phyloP scores from a whole-genome alignment of 2,797 vertebrate species.

The Caiman crocodilus region DNA sequence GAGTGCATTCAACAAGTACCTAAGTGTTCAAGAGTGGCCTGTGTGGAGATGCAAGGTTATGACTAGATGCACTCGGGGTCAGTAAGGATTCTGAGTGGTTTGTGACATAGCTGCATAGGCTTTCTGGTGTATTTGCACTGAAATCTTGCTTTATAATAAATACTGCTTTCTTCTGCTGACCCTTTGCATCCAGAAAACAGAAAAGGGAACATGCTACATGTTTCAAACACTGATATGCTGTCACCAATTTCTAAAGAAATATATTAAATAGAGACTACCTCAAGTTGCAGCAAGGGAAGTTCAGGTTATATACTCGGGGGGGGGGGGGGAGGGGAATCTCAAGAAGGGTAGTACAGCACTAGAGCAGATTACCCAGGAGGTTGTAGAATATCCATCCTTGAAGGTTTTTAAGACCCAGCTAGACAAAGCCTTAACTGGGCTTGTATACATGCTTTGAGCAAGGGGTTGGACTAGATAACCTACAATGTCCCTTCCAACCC shows the following conservation, averaged over 20 bases:
- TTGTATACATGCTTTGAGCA: too few species aligned
- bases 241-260: too few species aligned
- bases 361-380: not conserved
- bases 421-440: not conserved
- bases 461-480: too few species aligned
- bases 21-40: slow-evolving; percentile 34
- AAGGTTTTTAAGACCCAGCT: slow-evolving; percentile 3
- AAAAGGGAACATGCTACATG: not conserved
- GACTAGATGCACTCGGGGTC: not conserved
- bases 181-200: not conserved
- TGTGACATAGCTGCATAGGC: not conserved
- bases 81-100: not conserved
- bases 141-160: slow-evolving; percentile 19
- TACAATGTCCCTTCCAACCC: too few species aligned
- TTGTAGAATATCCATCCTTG: not conserved
- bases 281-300: not conserved
- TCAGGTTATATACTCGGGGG: not conserved
- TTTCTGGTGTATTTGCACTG: not conserved
- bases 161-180: not conserved
- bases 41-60: not conserved
- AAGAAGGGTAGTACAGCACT: too few species aligned
- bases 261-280: not conserved
- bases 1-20: slow-evolving; percentile 49
- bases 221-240: too few species aligned
- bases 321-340: not conserved